Conservation (phyloP, 2,113 vertebrate genomes). For the Oncorhynchus nerka region DNA sequence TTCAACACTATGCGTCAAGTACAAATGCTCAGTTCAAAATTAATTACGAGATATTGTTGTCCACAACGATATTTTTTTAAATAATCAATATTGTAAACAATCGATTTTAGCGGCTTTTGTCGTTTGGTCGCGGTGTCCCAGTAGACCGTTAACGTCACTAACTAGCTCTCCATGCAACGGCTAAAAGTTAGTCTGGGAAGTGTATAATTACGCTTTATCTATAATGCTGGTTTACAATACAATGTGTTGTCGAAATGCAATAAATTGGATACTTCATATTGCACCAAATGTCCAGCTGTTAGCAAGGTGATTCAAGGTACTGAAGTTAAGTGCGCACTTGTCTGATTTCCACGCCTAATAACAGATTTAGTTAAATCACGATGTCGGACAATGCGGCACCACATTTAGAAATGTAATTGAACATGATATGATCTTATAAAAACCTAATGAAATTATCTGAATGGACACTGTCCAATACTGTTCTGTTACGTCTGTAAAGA, state of each 20-base stretch:
- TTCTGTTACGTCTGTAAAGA: no score
- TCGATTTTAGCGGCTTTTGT: not conserved
- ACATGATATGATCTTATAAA: no score
- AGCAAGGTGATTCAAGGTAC: constrained; percentile 85
- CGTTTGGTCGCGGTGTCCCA: constrained; percentile 64
- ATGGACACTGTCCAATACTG: no score
- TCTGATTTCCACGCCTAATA: not conserved
- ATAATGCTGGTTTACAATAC: not conserved
- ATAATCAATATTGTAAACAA: not conserved
- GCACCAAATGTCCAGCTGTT: not conserved
- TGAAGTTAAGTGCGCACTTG: constrained; percentile 16
- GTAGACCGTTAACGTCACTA: not conserved
- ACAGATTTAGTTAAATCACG: no score
- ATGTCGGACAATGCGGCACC: no score
- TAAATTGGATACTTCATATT: not conserved
- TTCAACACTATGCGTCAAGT: accelerated
- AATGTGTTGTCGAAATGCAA: not conserved
- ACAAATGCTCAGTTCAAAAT: constrained; percentile 35
- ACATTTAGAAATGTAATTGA: no score
- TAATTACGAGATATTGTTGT: accelerated
- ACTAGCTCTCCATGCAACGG: not conserved
- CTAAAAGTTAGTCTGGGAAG: not conserved
- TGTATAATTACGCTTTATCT: not conserved
- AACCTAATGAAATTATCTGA: no score
- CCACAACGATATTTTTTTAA: not conserved